These are phyloP conservation scores for Dermatemys mawii DNA, from an alignment of 2,113 vertebrate genomes.

Conservation along the genomic window DNA sequence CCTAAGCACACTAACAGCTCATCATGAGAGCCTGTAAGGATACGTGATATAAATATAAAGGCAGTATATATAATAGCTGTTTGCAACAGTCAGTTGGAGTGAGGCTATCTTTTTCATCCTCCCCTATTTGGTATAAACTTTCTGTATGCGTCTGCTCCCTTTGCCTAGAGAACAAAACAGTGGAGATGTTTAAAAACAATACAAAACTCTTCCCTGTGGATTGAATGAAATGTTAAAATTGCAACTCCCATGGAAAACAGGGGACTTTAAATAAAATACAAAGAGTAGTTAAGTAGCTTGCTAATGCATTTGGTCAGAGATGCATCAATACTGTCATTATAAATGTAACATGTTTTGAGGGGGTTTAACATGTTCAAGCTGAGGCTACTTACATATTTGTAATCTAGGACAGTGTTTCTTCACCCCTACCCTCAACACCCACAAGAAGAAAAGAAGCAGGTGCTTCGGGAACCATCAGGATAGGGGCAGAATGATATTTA, in stretches of 20 bases:
- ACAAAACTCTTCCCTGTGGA: neutral
- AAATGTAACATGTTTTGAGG: neutral
- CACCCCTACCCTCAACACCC: neutral
- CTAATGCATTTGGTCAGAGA: neutral
- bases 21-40: no score
- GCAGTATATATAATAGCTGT: no score
- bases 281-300: neutral
- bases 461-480: neutral
- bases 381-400: neutral
- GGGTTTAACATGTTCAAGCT: neutral
- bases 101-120: no score
- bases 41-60: no score
- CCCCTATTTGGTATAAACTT: no score
- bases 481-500: neutral
- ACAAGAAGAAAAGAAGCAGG: neutral
- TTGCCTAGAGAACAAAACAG: neutral
- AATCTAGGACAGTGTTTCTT: neutral
- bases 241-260: neutral
- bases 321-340: neutral
- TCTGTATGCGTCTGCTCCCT: neutral
- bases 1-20: neutral
- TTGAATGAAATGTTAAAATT: neutral
- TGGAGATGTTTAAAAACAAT: neutral
- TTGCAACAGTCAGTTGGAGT: no score
- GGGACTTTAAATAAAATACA: accelerated